Evolutionary conservation across 2,113 vertebrate species (phyloP).

Genomic region (Symphodus melops): DNA sequence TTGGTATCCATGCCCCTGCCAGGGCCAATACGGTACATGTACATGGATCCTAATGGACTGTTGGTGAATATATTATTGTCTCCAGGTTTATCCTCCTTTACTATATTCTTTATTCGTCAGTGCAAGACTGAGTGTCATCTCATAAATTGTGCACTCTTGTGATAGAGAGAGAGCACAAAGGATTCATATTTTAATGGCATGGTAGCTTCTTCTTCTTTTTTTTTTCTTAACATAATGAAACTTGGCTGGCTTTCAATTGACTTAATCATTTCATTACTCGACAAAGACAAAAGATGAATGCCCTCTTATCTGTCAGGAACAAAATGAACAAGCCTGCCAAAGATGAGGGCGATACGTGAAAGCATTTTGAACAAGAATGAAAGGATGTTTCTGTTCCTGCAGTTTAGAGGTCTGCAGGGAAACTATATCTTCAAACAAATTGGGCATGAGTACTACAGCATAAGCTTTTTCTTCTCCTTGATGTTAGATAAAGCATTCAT

Average conservation of each 20-base stretch:
- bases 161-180: conserved; percentile 20
- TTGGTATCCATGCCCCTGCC: too few relatives aligned
- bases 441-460: conserved; percentile 52
- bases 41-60: neutral
- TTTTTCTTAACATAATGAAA: conserved; percentile 39
- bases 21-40: too few relatives aligned
- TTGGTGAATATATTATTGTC: neutral
- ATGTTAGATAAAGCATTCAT: conserved; percentile 60
- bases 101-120: too few relatives aligned
- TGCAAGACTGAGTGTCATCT: too few relatives aligned
- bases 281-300: conserved; percentile 77
- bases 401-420: conserved; percentile 57
- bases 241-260: conserved; percentile 73
- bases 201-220: conserved; percentile 33
- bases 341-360: conserved; percentile 53
- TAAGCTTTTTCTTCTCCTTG: conserved; percentile 47
- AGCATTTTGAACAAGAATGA: conserved; percentile 38
- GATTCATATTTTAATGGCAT: conserved; percentile 58
- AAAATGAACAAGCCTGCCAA: conserved; percentile 65
- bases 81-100: too few relatives aligned
- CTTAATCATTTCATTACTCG: conserved; percentile 74
- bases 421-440: conserved; percentile 69
- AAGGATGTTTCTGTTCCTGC: conserved; percentile 42
- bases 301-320: conserved; percentile 69
- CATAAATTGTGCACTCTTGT: neutral